Conservation (phyloP, 2,888 invertebrate species). For the Perizoma flavofasciatum region DNA sequence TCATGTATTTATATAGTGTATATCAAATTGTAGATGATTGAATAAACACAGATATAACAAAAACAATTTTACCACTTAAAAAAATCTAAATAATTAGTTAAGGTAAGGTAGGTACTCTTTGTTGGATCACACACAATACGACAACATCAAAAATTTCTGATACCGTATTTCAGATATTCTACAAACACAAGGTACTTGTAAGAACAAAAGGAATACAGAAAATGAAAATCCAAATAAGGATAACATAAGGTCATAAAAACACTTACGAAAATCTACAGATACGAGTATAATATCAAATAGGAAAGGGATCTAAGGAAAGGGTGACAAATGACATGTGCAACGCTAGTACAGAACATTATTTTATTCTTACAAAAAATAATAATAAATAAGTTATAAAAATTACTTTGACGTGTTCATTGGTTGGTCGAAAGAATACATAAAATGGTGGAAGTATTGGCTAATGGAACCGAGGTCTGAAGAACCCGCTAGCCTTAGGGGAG, state of each 20-base stretch:
- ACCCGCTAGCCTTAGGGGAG: slow-evolving; percentile 39
- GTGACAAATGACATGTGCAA: slow-evolving; percentile 58
- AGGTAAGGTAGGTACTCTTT: neutral
- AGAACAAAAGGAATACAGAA: slow-evolving; percentile 8
- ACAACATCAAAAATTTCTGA: neutral
- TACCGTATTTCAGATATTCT: neutral
- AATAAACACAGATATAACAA: neutral
- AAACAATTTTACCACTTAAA: too few species aligned
- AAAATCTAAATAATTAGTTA: too few species aligned
- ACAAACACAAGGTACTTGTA: slow-evolving; percentile 10
- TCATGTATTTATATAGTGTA: neutral
- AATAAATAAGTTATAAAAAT: slow-evolving; percentile 75
- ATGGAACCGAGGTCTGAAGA: slow-evolving; percentile 36
- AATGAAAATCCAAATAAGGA: slow-evolving; percentile 6
- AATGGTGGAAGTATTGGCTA: slow-evolving; percentile 54
- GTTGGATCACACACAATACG: neutral
- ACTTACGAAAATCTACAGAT: slow-evolving; percentile 21
- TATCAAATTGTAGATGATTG: neutral
- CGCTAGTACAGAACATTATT: slow-evolving; percentile 78
- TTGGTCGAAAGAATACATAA: slow-evolving; percentile 62
- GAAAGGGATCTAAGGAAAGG: slow-evolving; percentile 28
- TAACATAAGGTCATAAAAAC: slow-evolving; percentile 22
- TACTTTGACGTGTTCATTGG: slow-evolving; percentile 63
- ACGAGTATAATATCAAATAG: slow-evolving; percentile 24
- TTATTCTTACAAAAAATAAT: slow-evolving; percentile 78